phyloP scores from a whole-genome alignment of 2,113 vertebrate species.

The Pyxicephalus adspersus region DNA sequence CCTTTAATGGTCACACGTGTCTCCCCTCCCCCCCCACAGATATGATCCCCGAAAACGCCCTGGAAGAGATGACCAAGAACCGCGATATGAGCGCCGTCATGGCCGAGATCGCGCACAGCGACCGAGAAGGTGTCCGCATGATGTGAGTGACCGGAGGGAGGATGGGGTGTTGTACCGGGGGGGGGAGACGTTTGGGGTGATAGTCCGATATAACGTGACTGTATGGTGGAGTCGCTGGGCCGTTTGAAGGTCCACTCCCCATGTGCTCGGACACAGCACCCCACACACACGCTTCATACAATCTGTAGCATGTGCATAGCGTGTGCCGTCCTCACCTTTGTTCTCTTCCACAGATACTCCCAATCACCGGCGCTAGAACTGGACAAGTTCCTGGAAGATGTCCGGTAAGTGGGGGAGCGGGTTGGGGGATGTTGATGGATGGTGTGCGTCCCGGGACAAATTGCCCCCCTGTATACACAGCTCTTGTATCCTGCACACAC shows the following conservation, averaged over 20 bases:
- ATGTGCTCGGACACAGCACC: no score
- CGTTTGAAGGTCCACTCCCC: no score
- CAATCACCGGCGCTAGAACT: constrained; percentile 95
- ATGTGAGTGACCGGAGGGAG: constrained; percentile 78
- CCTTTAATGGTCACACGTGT: constrained; percentile 12
- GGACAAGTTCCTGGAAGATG: constrained; percentile 98
- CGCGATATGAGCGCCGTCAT: constrained; percentile 92
- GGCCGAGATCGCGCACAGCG: constrained; percentile 79
- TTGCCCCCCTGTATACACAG: no score
- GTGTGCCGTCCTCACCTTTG: not conserved
- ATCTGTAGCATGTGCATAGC: not conserved
- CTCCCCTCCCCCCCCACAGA: constrained; percentile 68
- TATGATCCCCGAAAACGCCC: constrained; percentile 97
- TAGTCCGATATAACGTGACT: no score
- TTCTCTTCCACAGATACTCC: constrained; percentile 78
- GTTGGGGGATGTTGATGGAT: no score
- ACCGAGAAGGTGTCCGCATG: constrained; percentile 85
- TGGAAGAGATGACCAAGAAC: constrained; percentile 98
- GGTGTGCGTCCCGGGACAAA: no score
- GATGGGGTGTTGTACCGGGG: not conserved
- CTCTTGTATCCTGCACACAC: no score
- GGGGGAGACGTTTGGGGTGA: no score
- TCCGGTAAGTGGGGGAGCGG: constrained; percentile 76
- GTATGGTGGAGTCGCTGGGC: no score
- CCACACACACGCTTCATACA: not conserved